Evolutionary conservation across 2,888 invertebrate genomes (phyloP).

Genomic region (Agapostemon virescens): DNA sequence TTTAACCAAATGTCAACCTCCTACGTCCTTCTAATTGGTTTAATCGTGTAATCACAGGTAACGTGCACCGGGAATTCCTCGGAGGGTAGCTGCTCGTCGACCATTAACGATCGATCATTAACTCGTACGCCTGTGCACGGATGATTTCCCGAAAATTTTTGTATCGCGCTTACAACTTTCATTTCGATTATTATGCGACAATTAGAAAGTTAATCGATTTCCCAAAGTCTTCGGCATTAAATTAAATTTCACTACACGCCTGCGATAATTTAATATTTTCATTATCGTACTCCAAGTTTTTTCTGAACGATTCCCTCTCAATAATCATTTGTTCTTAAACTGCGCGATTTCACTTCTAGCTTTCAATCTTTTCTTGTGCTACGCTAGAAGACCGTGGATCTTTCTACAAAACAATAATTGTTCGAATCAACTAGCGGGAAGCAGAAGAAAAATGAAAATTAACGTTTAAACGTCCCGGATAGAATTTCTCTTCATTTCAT

Average conservation of each 20-base stretch:
- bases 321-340: neutral
- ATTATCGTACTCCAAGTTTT: neutral
- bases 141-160: neutral
- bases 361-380: no score
- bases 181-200: neutral
- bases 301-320: neutral
- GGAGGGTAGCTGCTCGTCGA: neutral
- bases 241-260: neutral
- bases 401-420: no score
- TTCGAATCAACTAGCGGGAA: no score
- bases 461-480: no score
- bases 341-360: neutral
- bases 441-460: no score
- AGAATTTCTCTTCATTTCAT: no score
- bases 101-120: conserved; percentile 1
- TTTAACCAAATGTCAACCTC: conserved; percentile 60
- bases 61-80: conserved; percentile 8
- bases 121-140: neutral
- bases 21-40: conserved; percentile 43
- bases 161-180: neutral
- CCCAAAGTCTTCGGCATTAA: neutral
- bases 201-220: neutral
- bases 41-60: conserved; percentile 39
- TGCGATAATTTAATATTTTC: neutral
- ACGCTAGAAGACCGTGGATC: no score